Evolutionary conservation across 2,113 vertebrate genomes (phyloP).

Genomic region (Pogonocichla stellata): DNA sequence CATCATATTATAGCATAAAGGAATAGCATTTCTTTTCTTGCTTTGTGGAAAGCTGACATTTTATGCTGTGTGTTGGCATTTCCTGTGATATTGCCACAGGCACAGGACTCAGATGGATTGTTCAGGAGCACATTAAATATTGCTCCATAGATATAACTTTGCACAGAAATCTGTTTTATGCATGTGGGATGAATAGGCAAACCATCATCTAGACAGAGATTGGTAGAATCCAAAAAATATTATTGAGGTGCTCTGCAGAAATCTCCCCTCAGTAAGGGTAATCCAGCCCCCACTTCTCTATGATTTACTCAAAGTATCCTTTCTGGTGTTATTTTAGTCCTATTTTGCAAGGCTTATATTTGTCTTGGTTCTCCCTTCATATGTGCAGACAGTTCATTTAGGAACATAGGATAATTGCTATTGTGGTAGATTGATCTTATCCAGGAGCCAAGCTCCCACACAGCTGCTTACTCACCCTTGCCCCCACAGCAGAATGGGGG

Average conservation of each 20-base stretch:
- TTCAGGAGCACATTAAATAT: constrained; percentile 36
- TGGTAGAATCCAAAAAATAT: neutral
- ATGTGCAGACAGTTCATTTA: neutral
- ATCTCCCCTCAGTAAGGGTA: neutral
- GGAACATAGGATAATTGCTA: neutral
- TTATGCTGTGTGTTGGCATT: constrained; percentile 52
- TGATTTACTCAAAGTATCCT: neutral
- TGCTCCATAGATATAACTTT: constrained; percentile 16
- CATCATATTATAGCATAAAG: neutral
- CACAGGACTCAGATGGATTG: constrained; percentile 9
- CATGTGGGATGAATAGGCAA: neutral
- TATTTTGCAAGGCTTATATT: neutral
- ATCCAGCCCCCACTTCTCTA: neutral
- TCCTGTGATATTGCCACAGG: constrained; percentile 52
- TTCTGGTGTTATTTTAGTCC: neutral
- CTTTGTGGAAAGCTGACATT: constrained; percentile 42
- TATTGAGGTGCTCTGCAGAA: neutral
- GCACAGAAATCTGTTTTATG: neutral
- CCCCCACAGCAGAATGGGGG: neutral
- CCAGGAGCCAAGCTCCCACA: neutral
- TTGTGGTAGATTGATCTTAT: neutral
- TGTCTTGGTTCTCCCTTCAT: neutral
- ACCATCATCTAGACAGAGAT: neutral
- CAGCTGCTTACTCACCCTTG: neutral
- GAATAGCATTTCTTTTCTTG: constrained; percentile 26